phyloP scores from a whole-genome alignment of 2,888 invertebrate species.

The Eilema griseolum region DNA sequence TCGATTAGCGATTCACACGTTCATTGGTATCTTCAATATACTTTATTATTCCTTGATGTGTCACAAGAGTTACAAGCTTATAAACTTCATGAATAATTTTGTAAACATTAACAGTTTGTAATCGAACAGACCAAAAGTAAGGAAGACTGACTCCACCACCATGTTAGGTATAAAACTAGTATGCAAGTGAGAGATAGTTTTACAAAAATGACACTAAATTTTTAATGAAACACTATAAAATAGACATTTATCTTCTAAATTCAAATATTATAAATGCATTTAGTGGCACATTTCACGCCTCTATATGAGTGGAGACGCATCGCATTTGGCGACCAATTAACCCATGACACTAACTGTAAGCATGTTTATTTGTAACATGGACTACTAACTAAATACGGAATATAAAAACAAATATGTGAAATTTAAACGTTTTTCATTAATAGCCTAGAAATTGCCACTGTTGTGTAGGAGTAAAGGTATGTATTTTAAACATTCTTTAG shows the following conservation, averaged over 20 bases:
- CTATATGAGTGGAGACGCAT: conserved; percentile 3
- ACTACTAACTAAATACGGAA: conserved; percentile 1
- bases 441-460: background rate
- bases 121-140: too few relatives aligned
- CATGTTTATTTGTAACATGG: conserved; percentile 6
- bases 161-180: too few relatives aligned
- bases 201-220: background rate
- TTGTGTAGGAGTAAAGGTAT: background rate
- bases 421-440: background rate
- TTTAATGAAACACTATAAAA: background rate
- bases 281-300: conserved; percentile 7
- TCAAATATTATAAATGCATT: background rate
- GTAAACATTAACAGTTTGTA: too few relatives aligned
- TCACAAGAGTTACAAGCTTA: too few relatives aligned
- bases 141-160: too few relatives aligned
- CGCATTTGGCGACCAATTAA: conserved; percentile 5
- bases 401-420: conserved; percentile 16
- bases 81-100: too few relatives aligned
- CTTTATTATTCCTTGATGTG: too few relatives aligned
- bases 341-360: conserved; percentile 11
- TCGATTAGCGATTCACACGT: too few relatives aligned
- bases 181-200: background rate
- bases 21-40: too few relatives aligned
- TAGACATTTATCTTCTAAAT: background rate
- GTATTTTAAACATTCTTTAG: conserved; percentile 4